Conservation (phyloP, 2,888 invertebrate genomes). For the Synanthedon vespiformis region DNA sequence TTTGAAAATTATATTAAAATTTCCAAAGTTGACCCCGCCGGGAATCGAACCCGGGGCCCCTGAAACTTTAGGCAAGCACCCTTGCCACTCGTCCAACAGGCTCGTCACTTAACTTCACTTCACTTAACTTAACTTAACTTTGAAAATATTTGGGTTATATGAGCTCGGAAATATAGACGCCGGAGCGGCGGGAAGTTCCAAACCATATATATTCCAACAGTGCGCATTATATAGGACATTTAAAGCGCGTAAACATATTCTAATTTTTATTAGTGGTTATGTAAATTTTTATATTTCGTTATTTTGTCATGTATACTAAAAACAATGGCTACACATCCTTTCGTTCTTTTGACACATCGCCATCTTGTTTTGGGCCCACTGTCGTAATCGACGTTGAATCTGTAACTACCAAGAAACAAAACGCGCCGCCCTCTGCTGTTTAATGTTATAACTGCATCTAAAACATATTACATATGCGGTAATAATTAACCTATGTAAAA, state of each 20-base stretch:
- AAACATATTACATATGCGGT: not conserved
- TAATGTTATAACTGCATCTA: not conserved
- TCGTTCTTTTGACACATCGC: slow-evolving; percentile 7
- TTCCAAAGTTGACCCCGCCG: no score
- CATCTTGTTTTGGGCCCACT: slow-evolving; percentile 6
- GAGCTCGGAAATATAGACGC: no score
- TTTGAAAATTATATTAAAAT: no score
- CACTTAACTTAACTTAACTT: no score
- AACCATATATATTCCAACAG: no score
- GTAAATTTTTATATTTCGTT: not conserved
- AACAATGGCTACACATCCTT: not conserved
- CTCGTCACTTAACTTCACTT: no score
- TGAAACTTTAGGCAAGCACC: no score
- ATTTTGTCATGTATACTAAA: not conserved
- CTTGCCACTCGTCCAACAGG: no score
- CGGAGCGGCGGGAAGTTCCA: no score
- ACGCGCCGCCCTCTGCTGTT: not conserved
- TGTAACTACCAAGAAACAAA: not conserved
- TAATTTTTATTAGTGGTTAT: not conserved
- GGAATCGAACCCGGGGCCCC: no score
- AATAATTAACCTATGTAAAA: not conserved
- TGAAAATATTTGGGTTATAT: no score
- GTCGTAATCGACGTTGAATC: not conserved
- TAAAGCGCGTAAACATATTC: not conserved
- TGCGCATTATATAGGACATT: no score